Evolutionary conservation across 2,888 invertebrate species (phyloP).

Genomic region (Drosophila aldrichi): DNA sequence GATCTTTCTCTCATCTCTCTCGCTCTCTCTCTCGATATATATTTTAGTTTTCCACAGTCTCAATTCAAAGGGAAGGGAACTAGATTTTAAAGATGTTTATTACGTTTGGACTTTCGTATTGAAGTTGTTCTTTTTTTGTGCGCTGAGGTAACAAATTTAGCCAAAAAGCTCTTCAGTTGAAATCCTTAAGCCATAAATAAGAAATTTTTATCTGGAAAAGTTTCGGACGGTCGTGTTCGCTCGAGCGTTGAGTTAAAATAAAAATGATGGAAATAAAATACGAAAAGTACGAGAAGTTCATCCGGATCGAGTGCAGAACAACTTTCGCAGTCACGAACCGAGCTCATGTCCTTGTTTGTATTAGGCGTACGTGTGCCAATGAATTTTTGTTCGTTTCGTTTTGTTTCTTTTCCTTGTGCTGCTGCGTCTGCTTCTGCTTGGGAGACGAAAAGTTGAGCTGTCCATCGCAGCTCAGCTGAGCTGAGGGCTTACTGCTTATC

Average conservation of each 20-base stretch:
- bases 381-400: conserved; percentile 42
- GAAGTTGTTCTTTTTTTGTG: conserved; percentile 5
- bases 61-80: background rate
- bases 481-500: conserved; percentile 79
- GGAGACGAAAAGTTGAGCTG: conserved; percentile 69
- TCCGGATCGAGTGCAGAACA: conserved; percentile 60
- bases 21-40: background rate
- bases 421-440: background rate
- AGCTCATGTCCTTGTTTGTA: conserved; percentile 83
- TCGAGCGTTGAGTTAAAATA: conserved; percentile 66
- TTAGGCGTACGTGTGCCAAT: conserved; percentile 81
- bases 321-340: conserved; percentile 81
- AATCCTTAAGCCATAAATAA: conserved; percentile 82
- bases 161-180: conserved; percentile 51
- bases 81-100: conserved; percentile 25
- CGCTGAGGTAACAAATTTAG: conserved; percentile 44
- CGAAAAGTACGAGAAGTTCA: conserved; percentile 70
- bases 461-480: conserved; percentile 58
- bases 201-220: conserved; percentile 80
- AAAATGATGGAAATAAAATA: conserved; percentile 81
- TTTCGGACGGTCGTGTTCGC: conserved; percentile 68
- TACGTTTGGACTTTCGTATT: conserved; percentile 19
- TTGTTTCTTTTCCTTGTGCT: conserved; percentile 9
- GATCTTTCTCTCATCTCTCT: conserved; percentile 1
- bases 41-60: conserved; percentile 2